Conservation (phyloP, 2,797 vertebrate genomes). For the Falco cherrug region DNA sequence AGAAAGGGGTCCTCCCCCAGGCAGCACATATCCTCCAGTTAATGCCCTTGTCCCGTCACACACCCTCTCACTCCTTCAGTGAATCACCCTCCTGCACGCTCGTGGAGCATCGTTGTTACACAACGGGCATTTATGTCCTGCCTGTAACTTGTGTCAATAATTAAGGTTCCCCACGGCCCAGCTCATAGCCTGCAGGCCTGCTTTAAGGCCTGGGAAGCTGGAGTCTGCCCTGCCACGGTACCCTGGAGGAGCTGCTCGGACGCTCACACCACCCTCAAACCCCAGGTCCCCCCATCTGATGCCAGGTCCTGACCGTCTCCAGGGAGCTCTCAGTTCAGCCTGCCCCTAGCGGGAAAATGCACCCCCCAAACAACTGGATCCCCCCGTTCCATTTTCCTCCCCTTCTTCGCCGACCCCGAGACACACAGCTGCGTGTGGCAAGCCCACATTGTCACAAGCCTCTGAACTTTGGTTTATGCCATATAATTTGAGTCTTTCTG, state of each 20-base stretch:
- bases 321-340: neutral
- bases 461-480: neutral
- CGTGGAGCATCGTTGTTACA: neutral
- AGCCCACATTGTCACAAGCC: neutral
- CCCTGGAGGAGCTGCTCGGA: neutral
- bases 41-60: neutral
- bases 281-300: neutral
- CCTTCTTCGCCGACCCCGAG: neutral
- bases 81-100: neutral
- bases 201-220: neutral
- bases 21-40: slow-evolving; percentile 2
- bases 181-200: slow-evolving; percentile 49
- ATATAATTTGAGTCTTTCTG: neutral
- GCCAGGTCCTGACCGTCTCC: neutral
- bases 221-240: neutral
- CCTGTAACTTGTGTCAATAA: neutral
- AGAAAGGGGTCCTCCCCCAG: slow-evolving; percentile 22
- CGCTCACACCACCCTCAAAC: neutral
- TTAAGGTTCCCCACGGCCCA: neutral
- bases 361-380: neutral
- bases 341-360: neutral
- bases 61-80: neutral
- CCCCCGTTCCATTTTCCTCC: neutral
- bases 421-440: rapidly evolving
- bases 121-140: neutral